These are phyloP conservation scores for Unio pictorum DNA, from an alignment of 2,888 invertebrate species.

Conservation along the genomic window DNA sequence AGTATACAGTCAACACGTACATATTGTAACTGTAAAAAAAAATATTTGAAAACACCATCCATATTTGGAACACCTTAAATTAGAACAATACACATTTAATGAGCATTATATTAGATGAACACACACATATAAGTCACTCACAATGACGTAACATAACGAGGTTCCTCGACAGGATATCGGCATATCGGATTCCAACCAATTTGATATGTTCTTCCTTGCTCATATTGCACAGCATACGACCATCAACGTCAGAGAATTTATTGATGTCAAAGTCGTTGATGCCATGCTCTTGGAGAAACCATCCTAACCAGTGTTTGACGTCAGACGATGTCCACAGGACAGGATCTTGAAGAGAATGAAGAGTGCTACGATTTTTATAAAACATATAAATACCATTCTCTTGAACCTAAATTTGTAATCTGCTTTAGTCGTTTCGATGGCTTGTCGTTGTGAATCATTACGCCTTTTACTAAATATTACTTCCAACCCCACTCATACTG, in stretches of 20 bases:
- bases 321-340: slow-evolving; percentile 61
- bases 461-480: no score
- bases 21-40: no score
- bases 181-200: slow-evolving; percentile 56
- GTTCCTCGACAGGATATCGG: slow-evolving; percentile 57
- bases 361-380: not conserved
- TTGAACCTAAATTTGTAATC: no score
- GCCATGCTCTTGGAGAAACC: slow-evolving; percentile 60
- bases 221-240: slow-evolving; percentile 63
- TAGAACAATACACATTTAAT: not conserved
- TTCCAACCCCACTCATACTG: no score
- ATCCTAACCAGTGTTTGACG: slow-evolving; percentile 67
- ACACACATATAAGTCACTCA: slow-evolving; percentile 9
- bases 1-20: no score
- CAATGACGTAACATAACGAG: slow-evolving; percentile 50
- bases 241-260: slow-evolving; percentile 60
- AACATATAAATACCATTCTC: no score
- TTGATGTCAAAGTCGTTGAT: slow-evolving; percentile 57
- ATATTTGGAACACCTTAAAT: no score
- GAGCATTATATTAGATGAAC: not conserved
- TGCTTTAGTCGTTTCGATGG: no score
- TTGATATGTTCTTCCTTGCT: slow-evolving; percentile 61
- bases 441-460: no score
- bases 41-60: no score
- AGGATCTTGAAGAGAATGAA: slow-evolving; percentile 53